These are phyloP conservation scores for Tenthredo mesomela DNA, from an alignment of 2,888 invertebrate species.

Conservation along the genomic window DNA sequence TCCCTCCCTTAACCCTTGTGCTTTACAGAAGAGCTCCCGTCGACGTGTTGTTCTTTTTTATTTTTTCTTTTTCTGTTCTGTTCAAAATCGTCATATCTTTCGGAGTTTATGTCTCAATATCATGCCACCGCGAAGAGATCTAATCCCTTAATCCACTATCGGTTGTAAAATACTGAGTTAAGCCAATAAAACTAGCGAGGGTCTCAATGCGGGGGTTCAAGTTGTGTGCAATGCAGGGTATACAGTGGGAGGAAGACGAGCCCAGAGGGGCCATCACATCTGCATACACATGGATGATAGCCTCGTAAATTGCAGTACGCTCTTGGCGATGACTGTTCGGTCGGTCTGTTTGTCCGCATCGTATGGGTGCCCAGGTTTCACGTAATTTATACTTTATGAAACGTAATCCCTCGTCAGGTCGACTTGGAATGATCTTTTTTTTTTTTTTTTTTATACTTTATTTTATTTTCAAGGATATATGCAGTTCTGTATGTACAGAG, in stretches of 20 bases:
- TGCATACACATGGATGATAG: constrained; percentile 74
- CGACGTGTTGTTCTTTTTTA: background rate
- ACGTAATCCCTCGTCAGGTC: background rate
- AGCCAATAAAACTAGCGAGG: constrained; percentile 54
- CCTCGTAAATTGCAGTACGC: constrained; percentile 73
- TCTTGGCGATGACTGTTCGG: constrained; percentile 70
- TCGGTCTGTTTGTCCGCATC: constrained; percentile 25
- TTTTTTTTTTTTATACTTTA: background rate
- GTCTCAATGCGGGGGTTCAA: constrained; percentile 52
- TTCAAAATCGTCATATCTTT: constrained; percentile 64
- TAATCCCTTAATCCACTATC: constrained; percentile 56
- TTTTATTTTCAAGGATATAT: background rate
- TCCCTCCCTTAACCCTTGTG: background rate
- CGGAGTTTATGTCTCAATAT: constrained; percentile 67
- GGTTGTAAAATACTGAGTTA: constrained; percentile 57
- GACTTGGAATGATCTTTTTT: background rate
- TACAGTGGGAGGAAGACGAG: constrained; percentile 46
- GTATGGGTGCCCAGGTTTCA: constrained; percentile 27
- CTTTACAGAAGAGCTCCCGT: background rate
- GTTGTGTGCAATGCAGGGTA: constrained; percentile 38
- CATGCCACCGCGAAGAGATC: constrained; percentile 46
- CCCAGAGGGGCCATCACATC: constrained; percentile 66
- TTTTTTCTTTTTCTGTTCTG: constrained; percentile 42
- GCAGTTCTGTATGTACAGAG: background rate
- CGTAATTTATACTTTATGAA: constrained; percentile 41